Evolutionary conservation across 2,113 vertebrate species (phyloP).

Genomic region (Corythornis cristatus): DNA sequence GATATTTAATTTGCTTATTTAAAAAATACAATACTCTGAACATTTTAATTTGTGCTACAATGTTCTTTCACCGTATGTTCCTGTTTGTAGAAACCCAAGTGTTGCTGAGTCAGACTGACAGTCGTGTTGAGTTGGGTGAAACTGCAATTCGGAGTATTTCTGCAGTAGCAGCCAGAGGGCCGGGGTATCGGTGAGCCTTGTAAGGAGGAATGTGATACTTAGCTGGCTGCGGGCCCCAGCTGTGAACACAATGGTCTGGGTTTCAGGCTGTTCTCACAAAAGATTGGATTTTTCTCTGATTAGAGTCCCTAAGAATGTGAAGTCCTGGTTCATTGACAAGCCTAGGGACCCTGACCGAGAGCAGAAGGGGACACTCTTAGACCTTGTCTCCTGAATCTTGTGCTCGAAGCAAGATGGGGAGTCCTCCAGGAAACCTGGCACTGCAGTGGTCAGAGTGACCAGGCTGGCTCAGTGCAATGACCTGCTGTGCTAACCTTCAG

Average conservation of each 20-base stretch:
- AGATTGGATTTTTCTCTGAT: not conserved
- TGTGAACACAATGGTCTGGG: not conserved
- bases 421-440: not conserved
- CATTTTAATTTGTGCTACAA: not conserved
- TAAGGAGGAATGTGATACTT: not conserved
- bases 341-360: not conserved
- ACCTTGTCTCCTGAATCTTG: not conserved
- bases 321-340: not conserved
- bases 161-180: not conserved
- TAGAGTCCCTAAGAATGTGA: not conserved
- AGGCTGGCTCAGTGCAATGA: not conserved
- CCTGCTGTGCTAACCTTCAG: not conserved
- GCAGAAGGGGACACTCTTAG: not conserved
- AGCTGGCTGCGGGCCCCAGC: not conserved
- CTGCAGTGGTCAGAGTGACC: accelerated
- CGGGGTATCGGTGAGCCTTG: not conserved
- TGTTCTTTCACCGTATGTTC: not conserved
- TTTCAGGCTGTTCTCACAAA: not conserved
- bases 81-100: not conserved
- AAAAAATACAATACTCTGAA: not conserved
- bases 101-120: not conserved
- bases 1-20: not conserved
- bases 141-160: not conserved
- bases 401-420: not conserved
- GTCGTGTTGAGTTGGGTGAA: not conserved